Base-by-base conservation (phyloP, 2,797 vertebrate species). In the Sphaeramia orbicularis region DNA sequence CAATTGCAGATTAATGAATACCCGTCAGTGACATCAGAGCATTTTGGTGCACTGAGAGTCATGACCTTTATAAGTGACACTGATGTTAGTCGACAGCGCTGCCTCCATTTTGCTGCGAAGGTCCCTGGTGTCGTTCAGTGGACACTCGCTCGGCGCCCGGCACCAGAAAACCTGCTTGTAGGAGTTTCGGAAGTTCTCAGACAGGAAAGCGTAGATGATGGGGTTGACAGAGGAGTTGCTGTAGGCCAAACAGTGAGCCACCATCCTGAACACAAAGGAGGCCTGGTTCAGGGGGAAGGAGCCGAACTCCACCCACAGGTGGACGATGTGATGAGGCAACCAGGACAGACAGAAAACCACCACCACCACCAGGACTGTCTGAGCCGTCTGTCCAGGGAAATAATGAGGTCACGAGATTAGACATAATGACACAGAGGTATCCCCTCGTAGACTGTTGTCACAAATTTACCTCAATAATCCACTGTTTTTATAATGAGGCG, bases 191-290 rank as follows among this genome's bases (percentile, higher is more conserved):
- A 99, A 99, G 88, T 98, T 99, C 89, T 99, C 97, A 0, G 97
- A 99, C 30, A 99, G 94, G 66, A 99, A 99, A 0, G 95, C 97
- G 0, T 99, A 99, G 80, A 99, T 98, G 85, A 99, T 91, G 2
- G 97, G 97, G 79, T 99, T 99, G 83, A 98, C 95, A 0, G 97
- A 99, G 65, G 97, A 99, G 87, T 99, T 99, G 91, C 97, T 97
- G 86, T 99, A 99, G 30, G 96, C 96, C 93, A 99, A 85, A 87
- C 96, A 98, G 90, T 99, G 97, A 1, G 97, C 96, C 0, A 90
- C 88, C 85, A 99, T 85, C 48, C 96, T 91, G 92, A 99, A 95
- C 76, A 96, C 75, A 67, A 98, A 99, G 61, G 97, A 97, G 6
- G 96, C 96, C 66, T 96, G 96, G 70, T 96, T 99, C 75, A 99